Conservation (phyloP, 2,888 invertebrate species). For the Plemyria rubiginata region DNA sequence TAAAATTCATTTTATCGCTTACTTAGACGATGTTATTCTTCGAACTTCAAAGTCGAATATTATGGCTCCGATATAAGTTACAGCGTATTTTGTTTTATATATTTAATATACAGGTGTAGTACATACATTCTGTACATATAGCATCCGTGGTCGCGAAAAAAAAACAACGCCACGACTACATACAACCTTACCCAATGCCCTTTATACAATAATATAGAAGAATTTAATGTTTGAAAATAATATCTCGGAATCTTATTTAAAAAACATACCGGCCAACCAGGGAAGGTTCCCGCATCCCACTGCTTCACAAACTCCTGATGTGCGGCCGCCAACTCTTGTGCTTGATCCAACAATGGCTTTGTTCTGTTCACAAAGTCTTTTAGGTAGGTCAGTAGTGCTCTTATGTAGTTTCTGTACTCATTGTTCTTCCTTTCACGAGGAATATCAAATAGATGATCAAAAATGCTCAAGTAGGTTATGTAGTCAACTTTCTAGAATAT, state of each 20-base stretch:
- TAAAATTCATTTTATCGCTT: too few relatives aligned
- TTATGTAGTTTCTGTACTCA: conserved; percentile 93
- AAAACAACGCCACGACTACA: too few relatives aligned
- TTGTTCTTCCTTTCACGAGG: conserved; percentile 95
- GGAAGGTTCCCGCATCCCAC: conserved; percentile 95
- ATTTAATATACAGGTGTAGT: too few relatives aligned
- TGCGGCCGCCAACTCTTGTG: conserved; percentile 90
- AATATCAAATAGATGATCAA: conserved; percentile 98
- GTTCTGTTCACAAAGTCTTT: conserved; percentile 92
- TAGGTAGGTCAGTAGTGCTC: conserved; percentile 93
- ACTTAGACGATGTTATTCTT: too few relatives aligned
- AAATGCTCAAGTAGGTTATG: conserved; percentile 95
- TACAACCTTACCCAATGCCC: too few relatives aligned
- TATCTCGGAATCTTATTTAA: neutral
- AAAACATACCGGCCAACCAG: conserved; percentile 94
- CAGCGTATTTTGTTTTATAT: too few relatives aligned
- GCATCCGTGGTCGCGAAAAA: too few relatives aligned
- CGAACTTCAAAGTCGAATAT: too few relatives aligned
- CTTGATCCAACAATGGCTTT: conserved; percentile 93
- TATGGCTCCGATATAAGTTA: too few relatives aligned
- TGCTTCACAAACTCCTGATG: conserved; percentile 92
- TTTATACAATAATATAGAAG: too few relatives aligned
- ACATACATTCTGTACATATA: too few relatives aligned
- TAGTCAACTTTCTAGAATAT: conserved; percentile 93
- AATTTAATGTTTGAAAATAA: too few relatives aligned